Percentiles rank a stretch among this genome's conserved stretches.
These are phyloP conservation scores for Ammodytes dubius DNA, from an alignment of 2,113 vertebrate species.

Conservation along the genomic window DNA sequence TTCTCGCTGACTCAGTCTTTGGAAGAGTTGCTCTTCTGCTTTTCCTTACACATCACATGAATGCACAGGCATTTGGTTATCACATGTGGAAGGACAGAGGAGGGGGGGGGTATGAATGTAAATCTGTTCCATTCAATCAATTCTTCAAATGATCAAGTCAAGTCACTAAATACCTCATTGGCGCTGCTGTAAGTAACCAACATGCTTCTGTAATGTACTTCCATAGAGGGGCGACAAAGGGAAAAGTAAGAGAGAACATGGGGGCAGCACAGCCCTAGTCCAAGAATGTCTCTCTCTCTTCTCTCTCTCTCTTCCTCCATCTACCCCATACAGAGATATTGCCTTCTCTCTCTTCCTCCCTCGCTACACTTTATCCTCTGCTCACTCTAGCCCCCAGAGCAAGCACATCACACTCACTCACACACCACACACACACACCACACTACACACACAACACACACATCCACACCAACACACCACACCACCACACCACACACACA, in stretches of 20 bases:
- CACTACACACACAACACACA: constrained; percentile 10
- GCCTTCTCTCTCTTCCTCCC: constrained; percentile 52
- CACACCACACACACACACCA: neutral
- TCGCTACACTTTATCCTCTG: constrained; percentile 49
- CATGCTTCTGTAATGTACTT: no score
- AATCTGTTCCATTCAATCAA: no score
- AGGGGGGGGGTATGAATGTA: no score
- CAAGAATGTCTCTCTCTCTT: constrained; percentile 59
- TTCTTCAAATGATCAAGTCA: no score
- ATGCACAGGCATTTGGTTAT: no score
- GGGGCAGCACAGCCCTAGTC: constrained; percentile 21
- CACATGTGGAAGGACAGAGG: no score
- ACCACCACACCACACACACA: constrained; percentile 10
- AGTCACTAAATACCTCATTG: no score
- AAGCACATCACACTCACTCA: neutral
- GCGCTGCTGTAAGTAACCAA: no score
- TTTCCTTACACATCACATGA: no score
- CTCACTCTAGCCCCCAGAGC: constrained; percentile 18
- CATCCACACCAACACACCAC: constrained; percentile 2
- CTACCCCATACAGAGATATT: constrained; percentile 75
- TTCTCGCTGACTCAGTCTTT: no score
- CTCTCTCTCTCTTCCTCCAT: constrained; percentile 57
- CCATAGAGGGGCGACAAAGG: neutral
- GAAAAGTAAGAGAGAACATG: neutral
- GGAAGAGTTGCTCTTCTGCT: no score